These are phyloP conservation scores for Pelodytes ibericus DNA, from an alignment of 2,797 vertebrate genomes.

Conservation along the genomic window DNA sequence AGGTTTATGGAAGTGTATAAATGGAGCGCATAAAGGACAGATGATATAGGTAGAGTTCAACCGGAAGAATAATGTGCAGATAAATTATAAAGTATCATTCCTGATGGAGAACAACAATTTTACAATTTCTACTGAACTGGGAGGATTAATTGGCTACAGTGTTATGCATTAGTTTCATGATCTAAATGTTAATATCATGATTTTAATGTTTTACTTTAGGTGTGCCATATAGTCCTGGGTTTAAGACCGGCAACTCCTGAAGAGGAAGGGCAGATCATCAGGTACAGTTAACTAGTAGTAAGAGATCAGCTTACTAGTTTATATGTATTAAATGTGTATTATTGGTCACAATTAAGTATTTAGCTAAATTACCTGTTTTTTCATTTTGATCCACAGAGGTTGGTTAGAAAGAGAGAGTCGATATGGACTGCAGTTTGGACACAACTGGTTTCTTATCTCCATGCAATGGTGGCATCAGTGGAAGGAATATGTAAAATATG, in stretches of 20 bases:
- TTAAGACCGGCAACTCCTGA: constrained; percentile 92
- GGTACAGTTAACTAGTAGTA: constrained; percentile 67
- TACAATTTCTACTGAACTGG: too few species aligned
- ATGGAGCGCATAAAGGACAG: too few species aligned
- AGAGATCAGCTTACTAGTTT: neutral
- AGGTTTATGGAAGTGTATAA: too few species aligned
- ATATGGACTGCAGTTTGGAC: constrained; percentile 88
- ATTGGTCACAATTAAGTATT: too few species aligned
- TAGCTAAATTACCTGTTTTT: neutral
- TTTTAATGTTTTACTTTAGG: constrained; percentile 73
- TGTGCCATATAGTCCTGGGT: constrained; percentile 96
- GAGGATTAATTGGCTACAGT: too few species aligned
- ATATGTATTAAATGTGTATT: too few species aligned
- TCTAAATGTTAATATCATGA: too few species aligned
- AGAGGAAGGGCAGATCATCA: constrained; percentile 97
- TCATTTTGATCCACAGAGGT: constrained; percentile 73
- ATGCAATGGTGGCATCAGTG: constrained; percentile 98
- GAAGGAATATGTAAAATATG: constrained; percentile 98
- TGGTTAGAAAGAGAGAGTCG: constrained; percentile 97
- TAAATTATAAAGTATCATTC: too few species aligned
- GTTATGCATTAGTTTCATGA: too few species aligned
- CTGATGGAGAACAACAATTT: too few species aligned
- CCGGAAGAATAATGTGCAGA: too few species aligned
- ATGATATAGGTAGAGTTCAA: too few species aligned
- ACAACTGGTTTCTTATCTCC: constrained; percentile 98